Evolutionary conservation across 2,797 vertebrate genomes (phyloP).

Genomic region (Fistularia tabacaria): DNA sequence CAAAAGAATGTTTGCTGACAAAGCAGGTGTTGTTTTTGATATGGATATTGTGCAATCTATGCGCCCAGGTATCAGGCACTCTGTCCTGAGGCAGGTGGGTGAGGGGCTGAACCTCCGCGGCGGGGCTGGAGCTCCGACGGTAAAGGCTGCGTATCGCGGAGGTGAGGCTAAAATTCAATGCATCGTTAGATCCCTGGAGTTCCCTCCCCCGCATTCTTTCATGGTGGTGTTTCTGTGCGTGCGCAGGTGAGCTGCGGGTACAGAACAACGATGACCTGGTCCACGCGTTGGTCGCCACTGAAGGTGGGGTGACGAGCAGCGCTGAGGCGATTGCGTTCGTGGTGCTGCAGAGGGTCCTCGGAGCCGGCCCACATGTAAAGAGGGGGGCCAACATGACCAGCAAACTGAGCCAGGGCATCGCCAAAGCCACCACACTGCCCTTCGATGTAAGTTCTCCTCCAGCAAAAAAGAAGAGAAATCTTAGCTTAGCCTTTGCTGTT

Average conservation of each 20-base stretch:
- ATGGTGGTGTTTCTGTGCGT: background rate
- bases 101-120: conserved; percentile 81
- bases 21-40: background rate
- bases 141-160: conserved; percentile 81
- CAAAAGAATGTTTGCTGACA: too few relatives aligned
- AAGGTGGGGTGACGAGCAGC: conserved; percentile 77
- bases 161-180: conserved; percentile 60
- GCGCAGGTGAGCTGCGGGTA: conserved; percentile 83
- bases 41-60: conserved; percentile 5
- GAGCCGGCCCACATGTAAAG: conserved; percentile 87
- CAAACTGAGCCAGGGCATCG: conserved; percentile 80
- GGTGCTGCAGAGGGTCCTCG: conserved; percentile 86
- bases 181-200: fast-evolving
- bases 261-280: conserved; percentile 81
- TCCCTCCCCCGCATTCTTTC: background rate
- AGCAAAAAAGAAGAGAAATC: background rate
- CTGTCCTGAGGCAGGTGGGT: conserved; percentile 81
- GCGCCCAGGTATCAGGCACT: conserved; percentile 82
- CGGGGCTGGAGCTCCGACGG: conserved; percentile 72
- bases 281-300: conserved; percentile 82
- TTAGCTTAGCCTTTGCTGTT: background rate
- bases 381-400: conserved; percentile 81
- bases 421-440: conserved; percentile 79
- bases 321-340: conserved; percentile 83
- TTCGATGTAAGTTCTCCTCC: conserved; percentile 83